Evolutionary conservation across 1,140 invertebrate genomes (phyloP), one percentile per base, ranked within the genome.

Genomic region (Phymastichus coffea): DNA sequence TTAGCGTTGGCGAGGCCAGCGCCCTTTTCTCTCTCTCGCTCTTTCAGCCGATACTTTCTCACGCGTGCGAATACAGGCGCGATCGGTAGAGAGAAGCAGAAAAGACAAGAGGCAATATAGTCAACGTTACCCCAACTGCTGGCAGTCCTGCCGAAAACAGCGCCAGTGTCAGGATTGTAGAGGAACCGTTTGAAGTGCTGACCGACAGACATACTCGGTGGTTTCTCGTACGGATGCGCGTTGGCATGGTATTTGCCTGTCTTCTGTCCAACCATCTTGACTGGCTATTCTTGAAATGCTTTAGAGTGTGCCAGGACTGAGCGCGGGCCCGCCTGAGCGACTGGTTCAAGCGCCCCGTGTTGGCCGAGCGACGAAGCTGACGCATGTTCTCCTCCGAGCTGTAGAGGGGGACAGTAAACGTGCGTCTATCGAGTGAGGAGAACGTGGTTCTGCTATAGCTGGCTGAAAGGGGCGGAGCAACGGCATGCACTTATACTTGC

Each of bases 121-220:
- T n/a, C n/a, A n/a, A n/a, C n/a, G n/a, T n/a, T 83, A 92, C 90
- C 87, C 89, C 90, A 93, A 73, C 87, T 86, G 69, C 81, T 74
- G 28, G 83, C 83, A 58, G 87, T 88, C 69, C 90, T 81, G 59
- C 89, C 89, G 67, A 91, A 78, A 69, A 90, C 82, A n/a, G 86
- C 84, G 41, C 86, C 85, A 10, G 87, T 87, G 54, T 89, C 83
- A 20, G 81, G 68, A 73, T 93, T 88, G 74, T 88, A 92, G 51
- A 92, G 63, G 69, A 88, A 88, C 60, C 75, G 75, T 48, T 67
- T 75, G 53, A 84, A 28, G 2, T 71, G 60, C 35, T 78, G 70
- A 35, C 64, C 30, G 14, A 52, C 49, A 14, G 70, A 67, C 30
- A 74, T 52, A 35, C 62, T 71, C 20, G 76, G 70, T 51, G 78